Evolutionary conservation across 2,113 vertebrate genomes (phyloP).

Genomic region (Passer montanus): DNA sequence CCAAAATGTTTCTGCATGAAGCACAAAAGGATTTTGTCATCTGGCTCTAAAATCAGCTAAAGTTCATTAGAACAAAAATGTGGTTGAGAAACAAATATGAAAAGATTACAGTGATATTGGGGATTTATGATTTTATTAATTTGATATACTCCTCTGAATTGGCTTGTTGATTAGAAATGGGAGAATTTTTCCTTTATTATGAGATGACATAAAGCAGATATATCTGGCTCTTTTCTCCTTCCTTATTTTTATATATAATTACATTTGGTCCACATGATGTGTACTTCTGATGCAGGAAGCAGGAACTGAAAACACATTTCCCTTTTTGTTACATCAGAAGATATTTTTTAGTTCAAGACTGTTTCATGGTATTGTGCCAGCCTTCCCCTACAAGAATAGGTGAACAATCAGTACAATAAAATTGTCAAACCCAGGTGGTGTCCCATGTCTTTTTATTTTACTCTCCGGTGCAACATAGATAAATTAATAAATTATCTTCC

Average conservation of each 20-base stretch:
- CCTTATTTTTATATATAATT: neutral
- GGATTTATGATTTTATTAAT: neutral
- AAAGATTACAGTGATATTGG: neutral
- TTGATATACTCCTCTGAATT: neutral
- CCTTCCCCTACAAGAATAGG: neutral
- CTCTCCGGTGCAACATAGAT: neutral
- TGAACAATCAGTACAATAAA: accelerated
- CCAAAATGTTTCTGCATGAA: neutral
- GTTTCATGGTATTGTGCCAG: neutral
- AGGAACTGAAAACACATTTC: slow-evolving; percentile 19
- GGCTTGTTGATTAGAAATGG: neutral
- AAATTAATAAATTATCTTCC: neutral
- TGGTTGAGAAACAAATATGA: neutral
- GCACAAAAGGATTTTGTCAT: neutral
- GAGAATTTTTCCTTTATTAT: neutral
- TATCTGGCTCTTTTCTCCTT: neutral
- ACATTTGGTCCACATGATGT: neutral
- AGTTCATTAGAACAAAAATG: neutral
- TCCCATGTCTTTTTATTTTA: neutral
- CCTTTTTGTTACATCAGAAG: neutral
- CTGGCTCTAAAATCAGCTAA: neutral
- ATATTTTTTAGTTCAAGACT: neutral
- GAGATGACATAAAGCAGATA: neutral
- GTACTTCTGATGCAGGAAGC: neutral
- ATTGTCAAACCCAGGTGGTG: neutral